Conservation (phyloP, 2,113 vertebrate species). For the Halichoeres trimaculatus region DNA sequence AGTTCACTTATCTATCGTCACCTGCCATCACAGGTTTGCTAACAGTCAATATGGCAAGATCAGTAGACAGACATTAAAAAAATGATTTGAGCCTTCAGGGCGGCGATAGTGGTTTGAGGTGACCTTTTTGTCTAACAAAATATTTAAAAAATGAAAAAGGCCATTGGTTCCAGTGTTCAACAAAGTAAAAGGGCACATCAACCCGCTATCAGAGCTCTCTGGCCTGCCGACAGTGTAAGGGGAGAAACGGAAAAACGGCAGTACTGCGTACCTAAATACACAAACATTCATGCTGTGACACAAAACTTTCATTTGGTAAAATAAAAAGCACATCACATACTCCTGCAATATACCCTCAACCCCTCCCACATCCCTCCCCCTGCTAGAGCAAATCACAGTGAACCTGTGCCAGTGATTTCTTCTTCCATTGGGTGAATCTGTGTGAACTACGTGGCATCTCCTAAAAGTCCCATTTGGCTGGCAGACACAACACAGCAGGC, state of each 20-base stretch:
- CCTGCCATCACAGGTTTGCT: constrained; percentile 59
- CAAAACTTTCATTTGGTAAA: constrained; percentile 60
- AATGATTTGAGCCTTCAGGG: constrained; percentile 35
- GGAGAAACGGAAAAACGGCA: constrained; percentile 30
- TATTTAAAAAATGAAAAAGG: constrained; percentile 37
- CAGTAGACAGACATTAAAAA: constrained; percentile 60
- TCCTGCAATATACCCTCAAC: not conserved
- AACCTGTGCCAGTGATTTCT: constrained; percentile 33
- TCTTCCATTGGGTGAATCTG: constrained; percentile 40
- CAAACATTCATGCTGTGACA: constrained; percentile 54
- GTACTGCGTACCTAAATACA: constrained; percentile 40
- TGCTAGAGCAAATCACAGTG: constrained; percentile 27
- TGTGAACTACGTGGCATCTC: not conserved
- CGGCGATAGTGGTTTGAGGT: constrained; percentile 65
- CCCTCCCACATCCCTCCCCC: constrained; percentile 11
- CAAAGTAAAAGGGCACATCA: constrained; percentile 54
- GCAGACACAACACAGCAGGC: constrained; percentile 20
- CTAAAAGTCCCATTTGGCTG: constrained; percentile 17
- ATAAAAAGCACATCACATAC: constrained; percentile 39
- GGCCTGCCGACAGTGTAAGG: constrained; percentile 39
- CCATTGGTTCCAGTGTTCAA: constrained; percentile 78
- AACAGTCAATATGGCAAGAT: constrained; percentile 73
- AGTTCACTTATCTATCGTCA: constrained; percentile 54
- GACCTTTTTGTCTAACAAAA: constrained; percentile 25
- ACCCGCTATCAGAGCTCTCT: constrained; percentile 37